Percentiles rank a stretch among this genome's conserved stretches.
Evolutionary conservation across 23 tunicate genomes (phyloP).

Genomic region (Diplosoma virens): DNA sequence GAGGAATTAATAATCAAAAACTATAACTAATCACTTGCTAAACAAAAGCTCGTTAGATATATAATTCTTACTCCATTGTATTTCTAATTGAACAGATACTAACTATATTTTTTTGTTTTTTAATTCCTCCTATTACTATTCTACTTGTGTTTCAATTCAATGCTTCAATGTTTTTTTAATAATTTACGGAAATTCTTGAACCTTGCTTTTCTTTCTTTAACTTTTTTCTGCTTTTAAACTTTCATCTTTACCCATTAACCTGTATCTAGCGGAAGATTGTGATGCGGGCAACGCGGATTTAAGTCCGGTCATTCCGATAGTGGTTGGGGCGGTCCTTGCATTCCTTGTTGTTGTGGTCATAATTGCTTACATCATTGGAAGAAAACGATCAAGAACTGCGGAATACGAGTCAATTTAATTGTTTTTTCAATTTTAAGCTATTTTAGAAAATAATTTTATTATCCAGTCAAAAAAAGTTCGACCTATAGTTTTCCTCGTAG

Average conservation of each 20-base stretch:
- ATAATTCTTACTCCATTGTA: no score
- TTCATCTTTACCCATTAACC: neutral
- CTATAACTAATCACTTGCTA: no score
- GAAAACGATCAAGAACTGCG: constrained; percentile 34
- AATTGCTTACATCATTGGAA: constrained; percentile 80
- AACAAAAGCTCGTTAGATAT: no score
- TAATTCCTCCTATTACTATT: constrained; percentile 8
- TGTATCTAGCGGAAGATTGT: constrained; percentile 80
- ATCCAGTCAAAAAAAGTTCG: no score
- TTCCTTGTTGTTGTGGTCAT: constrained; percentile 79
- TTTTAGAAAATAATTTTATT: no score
- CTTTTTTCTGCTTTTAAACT: neutral
- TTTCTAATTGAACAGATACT: no score
- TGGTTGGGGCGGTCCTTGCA: constrained; percentile 83
- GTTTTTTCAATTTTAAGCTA: no score
- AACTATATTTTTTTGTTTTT: constrained; percentile 29
- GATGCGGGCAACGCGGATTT: constrained; percentile 45
- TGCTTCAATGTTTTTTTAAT: neutral
- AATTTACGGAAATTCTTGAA: neutral
- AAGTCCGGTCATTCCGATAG: constrained; percentile 85
- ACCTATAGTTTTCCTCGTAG: no score
- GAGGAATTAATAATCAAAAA: no score
- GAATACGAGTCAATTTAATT: constrained; percentile 66
- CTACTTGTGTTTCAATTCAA: neutral
- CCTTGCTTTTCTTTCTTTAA: neutral